These are phyloP conservation scores for Odocoileus virginianus DNA, from an alignment of 2,113 vertebrate genomes.

Conservation along the genomic window DNA sequence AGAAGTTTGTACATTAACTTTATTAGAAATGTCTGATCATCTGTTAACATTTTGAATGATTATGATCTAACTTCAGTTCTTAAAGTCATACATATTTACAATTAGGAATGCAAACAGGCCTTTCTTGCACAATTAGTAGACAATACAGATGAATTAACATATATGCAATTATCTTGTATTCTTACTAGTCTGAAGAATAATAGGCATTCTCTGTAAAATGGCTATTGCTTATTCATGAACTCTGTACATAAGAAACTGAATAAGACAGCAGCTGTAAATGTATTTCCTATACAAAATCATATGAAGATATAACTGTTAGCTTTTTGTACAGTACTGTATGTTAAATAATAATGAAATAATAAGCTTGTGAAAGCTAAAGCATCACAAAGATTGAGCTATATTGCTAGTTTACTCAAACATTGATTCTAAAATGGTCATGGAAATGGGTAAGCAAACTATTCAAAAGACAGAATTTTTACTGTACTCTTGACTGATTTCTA, in stretches of 20 bases:
- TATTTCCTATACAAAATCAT: constrained; percentile 79
- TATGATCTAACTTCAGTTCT: constrained; percentile 58
- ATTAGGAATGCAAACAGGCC: constrained; percentile 57
- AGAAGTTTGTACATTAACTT: constrained; percentile 29
- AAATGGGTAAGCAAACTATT: constrained; percentile 73
- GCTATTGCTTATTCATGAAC: constrained; percentile 72
- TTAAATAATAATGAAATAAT: constrained; percentile 77
- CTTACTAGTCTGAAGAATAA: constrained; percentile 57
- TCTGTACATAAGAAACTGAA: constrained; percentile 70
- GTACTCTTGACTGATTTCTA: constrained; percentile 75
- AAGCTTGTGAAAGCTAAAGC: constrained; percentile 71
- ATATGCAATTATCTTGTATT: constrained; percentile 43
- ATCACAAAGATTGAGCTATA: constrained; percentile 73
- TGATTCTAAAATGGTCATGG: constrained; percentile 61
- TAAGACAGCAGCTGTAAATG: constrained; percentile 69
- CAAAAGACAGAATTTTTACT: constrained; percentile 71
- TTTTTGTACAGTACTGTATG: constrained; percentile 73
- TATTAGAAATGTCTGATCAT: constrained; percentile 69
- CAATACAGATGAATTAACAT: constrained; percentile 53
- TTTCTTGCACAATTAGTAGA: constrained; percentile 53
- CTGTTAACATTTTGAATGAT: constrained; percentile 51
- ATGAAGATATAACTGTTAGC: constrained; percentile 74
- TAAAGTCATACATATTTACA: constrained; percentile 62
- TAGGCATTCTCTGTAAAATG: constrained; percentile 68
- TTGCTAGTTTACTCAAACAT: constrained; percentile 74